These are phyloP conservation scores for Macroglossus sobrinus DNA, from an alignment of 2,113 vertebrate species.

Conservation along the genomic window DNA sequence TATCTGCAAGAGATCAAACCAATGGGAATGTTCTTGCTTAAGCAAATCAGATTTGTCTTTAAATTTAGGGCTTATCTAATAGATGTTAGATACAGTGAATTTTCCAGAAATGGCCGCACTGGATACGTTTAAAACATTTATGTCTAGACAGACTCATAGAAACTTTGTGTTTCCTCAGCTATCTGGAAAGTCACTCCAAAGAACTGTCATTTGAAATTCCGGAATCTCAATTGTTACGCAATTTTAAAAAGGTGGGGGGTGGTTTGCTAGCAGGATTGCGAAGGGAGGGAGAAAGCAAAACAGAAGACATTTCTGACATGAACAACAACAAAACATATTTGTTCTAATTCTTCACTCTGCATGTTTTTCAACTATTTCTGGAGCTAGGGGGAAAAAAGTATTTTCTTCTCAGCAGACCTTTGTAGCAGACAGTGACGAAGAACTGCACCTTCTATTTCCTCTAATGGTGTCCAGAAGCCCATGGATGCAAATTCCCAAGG, in stretches of 20 bases:
- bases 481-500: not conserved
- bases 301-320: not conserved
- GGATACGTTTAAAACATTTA: not conserved
- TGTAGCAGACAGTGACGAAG: not conserved
- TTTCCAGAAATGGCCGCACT: not conserved
- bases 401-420: not conserved
- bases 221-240: not conserved
- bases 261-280: not conserved
- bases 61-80: not conserved
- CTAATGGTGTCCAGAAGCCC: not conserved
- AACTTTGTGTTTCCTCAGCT: not conserved
- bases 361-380: not conserved
- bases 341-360: not conserved
- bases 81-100: not conserved
- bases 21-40: not conserved
- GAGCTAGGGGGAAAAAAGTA: not conserved
- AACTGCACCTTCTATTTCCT: constrained; percentile 20
- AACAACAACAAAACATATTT: not conserved
- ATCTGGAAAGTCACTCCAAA: not conserved
- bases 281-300: not conserved
- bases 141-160: not conserved
- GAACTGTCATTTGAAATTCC: not conserved
- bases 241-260: not conserved
- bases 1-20: constrained; percentile 82
- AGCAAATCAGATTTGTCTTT: not conserved